Evolutionary conservation across 92 coral and sea anemone species (phyloP), one percentile per base, ranked within the genome.

Genomic region (Actinostola sp.): DNA sequence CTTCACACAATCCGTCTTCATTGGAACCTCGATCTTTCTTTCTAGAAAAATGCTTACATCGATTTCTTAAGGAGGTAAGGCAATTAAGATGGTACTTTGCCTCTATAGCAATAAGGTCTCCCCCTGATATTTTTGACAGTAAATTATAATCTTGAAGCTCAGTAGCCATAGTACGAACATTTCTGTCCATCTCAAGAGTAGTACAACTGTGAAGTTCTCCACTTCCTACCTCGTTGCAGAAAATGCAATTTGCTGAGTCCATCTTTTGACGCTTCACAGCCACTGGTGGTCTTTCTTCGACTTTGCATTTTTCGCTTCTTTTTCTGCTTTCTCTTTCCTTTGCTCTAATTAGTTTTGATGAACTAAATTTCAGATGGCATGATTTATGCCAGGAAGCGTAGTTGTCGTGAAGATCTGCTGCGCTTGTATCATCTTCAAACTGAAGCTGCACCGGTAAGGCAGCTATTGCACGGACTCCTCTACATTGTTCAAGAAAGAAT

Each of bases 361-460:
- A 57, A 48, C 58, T 57, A 53, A 75, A 68, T 36, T 81, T 54
- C 58, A 73, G 5, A 53, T 56, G 77, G 21, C 76, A 73, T 19
- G 71, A 74, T 49, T 65, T 66, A 43, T 63, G 76, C 72, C 77
- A 66, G n/a, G n/a, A n/a, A n/a, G n/a, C n/a, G n/a, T n/a, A n/a
- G n/a, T n/a, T n/a, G n/a, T n/a, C n/a, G n/a, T n/a, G n/a, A n/a
- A n/a, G n/a, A n/a, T n/a, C n/a, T n/a, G n/a, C n/a, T n/a, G n/a
- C n/a, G n/a, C n/a, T n/a, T n/a, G n/a, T n/a, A n/a, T n/a, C n/a
- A n/a, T n/a, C n/a, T n/a, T n/a, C n/a, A n/a, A n/a, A n/a, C n/a
- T n/a, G n/a, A n/a, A n/a, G n/a, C n/a, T n/a, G n/a, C n/a, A n/a
- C n/a, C n/a, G n/a, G n/a, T n/a, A n/a, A n/a, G n/a, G n/a, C n/a